Evolutionary conservation across 2,888 invertebrate genomes (phyloP), one percentile per base, ranked within the genome.

Genomic region (Chromoteleia sp.): DNA sequence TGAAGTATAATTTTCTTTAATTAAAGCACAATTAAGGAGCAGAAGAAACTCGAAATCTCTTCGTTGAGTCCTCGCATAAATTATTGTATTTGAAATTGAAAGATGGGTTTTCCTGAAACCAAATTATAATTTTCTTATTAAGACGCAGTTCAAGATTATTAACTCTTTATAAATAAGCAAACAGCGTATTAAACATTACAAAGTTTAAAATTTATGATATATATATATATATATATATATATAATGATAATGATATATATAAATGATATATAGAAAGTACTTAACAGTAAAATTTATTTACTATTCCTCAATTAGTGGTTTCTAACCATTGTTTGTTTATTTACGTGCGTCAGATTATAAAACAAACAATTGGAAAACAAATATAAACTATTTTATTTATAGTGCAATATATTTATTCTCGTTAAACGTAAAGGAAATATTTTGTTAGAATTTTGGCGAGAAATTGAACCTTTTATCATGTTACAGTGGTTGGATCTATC

Each of bases 401-500:
- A 41, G 14, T 41, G 4, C 7, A 1, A 48, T 25, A 6, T n/a
- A 21, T 48, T 25, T 48, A 25, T 21, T 5, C 29, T 52, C 1
- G n/a, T 21, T 41, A 17, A 43, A 3, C 8, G 8, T 10, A n/a
- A 4, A 30, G 25, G 17, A 36, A 48, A 48, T 39, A 30, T 63
- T 63, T 52, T 21, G 8, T 48, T 21, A 29, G 6, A 33, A 15
- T 36, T 65, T 50, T 17, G 25, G 14, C 2, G 2, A 19, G 30
- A 68, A 68, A 43, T 43, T 33, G 33, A 39, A 58, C 14, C 21
- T 56, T 43, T 43, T 45, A 29, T 70, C 36, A 48, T 36, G 30
- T 48, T 36, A 58, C 58, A 70, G 30, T 58, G 17, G 39, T 48
- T 58, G 36, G 19, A 33, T 36, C 39, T 74, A 63, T 73, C 36